A percentile compares a stretch with the other conserved stretches of the same genome.
These are phyloP conservation scores for Caenorhabditis angaria DNA, from an alignment of 2,888 invertebrate species.

Conservation along the genomic window DNA sequence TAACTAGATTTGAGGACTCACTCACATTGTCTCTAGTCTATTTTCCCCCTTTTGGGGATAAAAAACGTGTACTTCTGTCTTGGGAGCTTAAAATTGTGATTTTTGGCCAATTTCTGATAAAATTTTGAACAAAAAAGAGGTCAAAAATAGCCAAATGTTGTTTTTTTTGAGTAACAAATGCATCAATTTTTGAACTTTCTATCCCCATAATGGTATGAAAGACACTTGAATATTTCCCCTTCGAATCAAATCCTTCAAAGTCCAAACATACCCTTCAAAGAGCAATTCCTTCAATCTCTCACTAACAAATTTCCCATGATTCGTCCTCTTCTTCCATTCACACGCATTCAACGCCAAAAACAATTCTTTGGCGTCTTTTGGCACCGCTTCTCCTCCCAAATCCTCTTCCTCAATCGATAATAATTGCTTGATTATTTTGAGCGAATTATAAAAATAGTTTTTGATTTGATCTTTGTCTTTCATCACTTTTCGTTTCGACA, in stretches of 20 bases:
- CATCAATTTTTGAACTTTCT: too few relatives aligned
- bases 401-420: conserved; percentile 32
- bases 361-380: conserved; percentile 60
- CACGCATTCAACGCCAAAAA: conserved; percentile 64
- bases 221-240: too few relatives aligned
- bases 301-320: conserved; percentile 39
- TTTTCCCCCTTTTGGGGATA: too few relatives aligned
- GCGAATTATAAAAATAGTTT: conserved; percentile 63
- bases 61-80: too few relatives aligned
- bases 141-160: not conserved
- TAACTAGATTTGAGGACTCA: too few relatives aligned
- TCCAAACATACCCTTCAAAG: conserved; percentile 47
- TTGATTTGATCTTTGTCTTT: conserved; percentile 60
- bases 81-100: conserved; percentile 11
- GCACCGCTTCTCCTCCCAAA: conserved; percentile 23
- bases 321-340: conserved; percentile 61
- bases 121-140: too few relatives aligned
- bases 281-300: conserved; percentile 50
- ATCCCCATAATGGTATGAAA: too few relatives aligned
- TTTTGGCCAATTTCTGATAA: conserved; percentile 7
- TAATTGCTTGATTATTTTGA: conserved; percentile 49
- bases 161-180: too few relatives aligned
- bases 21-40: too few relatives aligned
- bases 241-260: too few relatives aligned
- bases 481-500: conserved; percentile 55